phyloP scores from a whole-genome alignment of 2,113 vertebrate genomes.

The Gallinago paraguaiae region DNA sequence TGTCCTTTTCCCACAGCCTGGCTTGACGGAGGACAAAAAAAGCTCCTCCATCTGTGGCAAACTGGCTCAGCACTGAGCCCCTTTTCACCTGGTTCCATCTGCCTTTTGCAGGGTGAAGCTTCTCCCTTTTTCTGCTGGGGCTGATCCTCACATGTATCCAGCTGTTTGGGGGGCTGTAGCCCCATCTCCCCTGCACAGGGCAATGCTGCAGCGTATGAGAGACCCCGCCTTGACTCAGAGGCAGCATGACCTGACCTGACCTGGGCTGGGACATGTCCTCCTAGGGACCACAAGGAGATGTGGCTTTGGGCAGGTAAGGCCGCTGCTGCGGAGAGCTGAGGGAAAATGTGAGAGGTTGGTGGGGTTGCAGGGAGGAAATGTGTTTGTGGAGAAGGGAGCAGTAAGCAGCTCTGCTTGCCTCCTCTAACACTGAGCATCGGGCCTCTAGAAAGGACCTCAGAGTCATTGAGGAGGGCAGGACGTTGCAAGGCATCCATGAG shows the following conservation, averaged over 20 bases:
- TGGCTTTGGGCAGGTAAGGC: neutral
- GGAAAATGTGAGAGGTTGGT: neutral
- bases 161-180: neutral
- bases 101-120: neutral
- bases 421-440: accelerated
- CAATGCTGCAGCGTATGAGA: neutral
- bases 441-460: neutral
- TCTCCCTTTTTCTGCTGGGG: neutral
- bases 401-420: neutral
- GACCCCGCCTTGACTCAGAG: no score
- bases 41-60: neutral
- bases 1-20: neutral
- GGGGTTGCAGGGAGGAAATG: neutral
- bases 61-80: neutral
- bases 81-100: neutral
- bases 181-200: accelerated
- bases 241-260: accelerated
- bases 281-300: neutral
- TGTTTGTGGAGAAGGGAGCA: neutral
- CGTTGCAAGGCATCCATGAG: accelerated
- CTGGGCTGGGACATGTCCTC: neutral
- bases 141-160: no score
- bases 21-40: neutral
- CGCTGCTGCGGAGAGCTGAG: neutral
- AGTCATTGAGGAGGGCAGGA: neutral